Conservation (phyloP, 2,888 invertebrate species). For the Leptogaster cylindrica region DNA sequence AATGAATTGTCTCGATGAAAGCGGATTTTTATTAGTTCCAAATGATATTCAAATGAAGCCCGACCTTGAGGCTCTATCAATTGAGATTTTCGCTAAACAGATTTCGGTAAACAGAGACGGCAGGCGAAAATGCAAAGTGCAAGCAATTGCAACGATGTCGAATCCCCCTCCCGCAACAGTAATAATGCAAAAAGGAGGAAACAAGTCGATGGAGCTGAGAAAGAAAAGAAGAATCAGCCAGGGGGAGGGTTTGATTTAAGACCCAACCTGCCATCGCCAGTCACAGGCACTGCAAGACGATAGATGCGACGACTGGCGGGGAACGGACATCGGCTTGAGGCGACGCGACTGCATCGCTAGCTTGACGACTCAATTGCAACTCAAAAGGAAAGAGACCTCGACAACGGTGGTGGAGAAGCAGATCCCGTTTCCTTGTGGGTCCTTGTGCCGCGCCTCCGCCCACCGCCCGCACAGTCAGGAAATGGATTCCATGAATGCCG, state of each 20-base stretch:
- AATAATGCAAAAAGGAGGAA: constrained; percentile 2
- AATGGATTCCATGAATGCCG: not conserved
- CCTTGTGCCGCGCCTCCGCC: not conserved
- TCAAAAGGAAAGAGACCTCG: not conserved
- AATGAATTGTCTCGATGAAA: too few relatives aligned
- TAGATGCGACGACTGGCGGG: not conserved
- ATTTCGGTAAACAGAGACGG: too few relatives aligned
- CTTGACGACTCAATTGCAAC: constrained; percentile 23
- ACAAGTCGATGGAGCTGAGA: not conserved
- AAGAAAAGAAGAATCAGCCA: constrained; percentile 26
- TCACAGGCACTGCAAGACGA: constrained; percentile 18
- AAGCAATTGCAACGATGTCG: not conserved
- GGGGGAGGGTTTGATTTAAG: constrained; percentile 55
- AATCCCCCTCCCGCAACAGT: not conserved
- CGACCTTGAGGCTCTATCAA: too few relatives aligned
- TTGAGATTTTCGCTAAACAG: too few relatives aligned
- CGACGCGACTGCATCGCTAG: not conserved
- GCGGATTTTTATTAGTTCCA: too few relatives aligned
- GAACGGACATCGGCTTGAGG: not conserved
- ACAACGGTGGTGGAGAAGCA: not conserved
- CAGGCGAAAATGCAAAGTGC: not conserved
- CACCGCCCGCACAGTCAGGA: not conserved
- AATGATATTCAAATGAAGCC: too few relatives aligned
- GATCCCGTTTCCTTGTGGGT: constrained; percentile 19
- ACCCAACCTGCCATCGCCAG: constrained; percentile 54